phyloP scores from a whole-genome alignment of 2,797 vertebrate species.

The Phalloptychus januarius region DNA sequence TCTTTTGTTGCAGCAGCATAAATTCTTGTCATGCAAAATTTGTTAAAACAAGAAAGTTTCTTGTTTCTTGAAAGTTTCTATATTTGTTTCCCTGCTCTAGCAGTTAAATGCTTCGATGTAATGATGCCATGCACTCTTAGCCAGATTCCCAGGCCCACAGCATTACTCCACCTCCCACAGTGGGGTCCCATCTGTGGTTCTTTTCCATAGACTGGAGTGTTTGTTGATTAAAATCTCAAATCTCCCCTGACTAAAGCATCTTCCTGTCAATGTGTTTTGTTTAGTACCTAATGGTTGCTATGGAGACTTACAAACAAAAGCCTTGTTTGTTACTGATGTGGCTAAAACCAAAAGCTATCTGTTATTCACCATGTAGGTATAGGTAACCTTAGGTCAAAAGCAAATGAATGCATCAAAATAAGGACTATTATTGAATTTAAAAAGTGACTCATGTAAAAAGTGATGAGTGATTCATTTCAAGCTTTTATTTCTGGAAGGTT shows the following conservation, averaged over 20 bases:
- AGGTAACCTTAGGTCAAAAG: not conserved
- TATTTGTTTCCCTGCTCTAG: not conserved
- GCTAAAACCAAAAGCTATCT: not conserved
- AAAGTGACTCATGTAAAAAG: too few relatives aligned
- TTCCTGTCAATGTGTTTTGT: not conserved
- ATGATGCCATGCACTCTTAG: not conserved
- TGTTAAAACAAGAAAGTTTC: not conserved
- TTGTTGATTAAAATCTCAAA: not conserved
- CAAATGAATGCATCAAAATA: not conserved
- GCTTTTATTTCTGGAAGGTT: not conserved
- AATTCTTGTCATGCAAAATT: too few relatives aligned
- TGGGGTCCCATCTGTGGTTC: not conserved
- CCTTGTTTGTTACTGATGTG: not conserved
- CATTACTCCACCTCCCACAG: not conserved
- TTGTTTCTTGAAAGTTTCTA: not conserved
- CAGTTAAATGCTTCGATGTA: too few relatives aligned
- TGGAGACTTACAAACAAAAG: not conserved
- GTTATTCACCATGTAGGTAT: not conserved
- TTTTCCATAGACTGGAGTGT: not conserved
- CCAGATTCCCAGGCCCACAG: not conserved
- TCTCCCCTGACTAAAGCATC: not conserved
- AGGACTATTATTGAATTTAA: not conserved
- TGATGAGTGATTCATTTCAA: not conserved
- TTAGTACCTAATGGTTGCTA: not conserved
- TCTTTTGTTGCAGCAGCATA: not conserved